These are phyloP conservation scores for Acholoe squamosa DNA, from an alignment of 2,888 invertebrate species.

Conservation along the genomic window DNA sequence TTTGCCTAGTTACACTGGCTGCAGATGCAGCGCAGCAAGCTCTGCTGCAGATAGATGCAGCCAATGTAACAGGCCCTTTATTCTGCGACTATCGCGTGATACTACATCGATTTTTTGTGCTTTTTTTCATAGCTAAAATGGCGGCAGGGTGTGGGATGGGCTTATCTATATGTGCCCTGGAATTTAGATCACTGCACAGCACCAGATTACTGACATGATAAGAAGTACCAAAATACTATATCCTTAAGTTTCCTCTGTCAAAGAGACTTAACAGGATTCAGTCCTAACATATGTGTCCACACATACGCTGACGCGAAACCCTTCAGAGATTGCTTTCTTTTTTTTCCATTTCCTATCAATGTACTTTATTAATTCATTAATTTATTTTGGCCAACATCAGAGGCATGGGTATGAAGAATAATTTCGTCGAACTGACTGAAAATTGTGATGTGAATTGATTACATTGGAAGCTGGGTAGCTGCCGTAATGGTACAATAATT, in stretches of 20 bases:
- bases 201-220: slow-evolving; percentile 54
- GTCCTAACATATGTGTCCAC: slow-evolving; percentile 50
- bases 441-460: slow-evolving; percentile 6
- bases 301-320: slow-evolving; percentile 5
- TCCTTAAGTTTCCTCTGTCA: slow-evolving; percentile 26
- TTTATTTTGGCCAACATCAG: neutral
- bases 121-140: neutral
- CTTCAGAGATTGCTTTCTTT: neutral
- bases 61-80: too few relatives aligned
- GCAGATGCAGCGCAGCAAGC: too few relatives aligned
- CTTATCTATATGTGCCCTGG: slow-evolving; percentile 7
- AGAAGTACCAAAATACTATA: slow-evolving; percentile 54
- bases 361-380: neutral
- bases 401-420: neutral
- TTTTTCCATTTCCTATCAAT: neutral
- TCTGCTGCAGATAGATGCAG: too few relatives aligned
- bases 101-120: neutral
- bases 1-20: too few relatives aligned
- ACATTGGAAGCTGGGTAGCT: slow-evolving; percentile 49
- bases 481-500: slow-evolving; percentile 50
- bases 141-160: slow-evolving; percentile 2
- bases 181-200: slow-evolving; percentile 56
- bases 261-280: slow-evolving; percentile 24
- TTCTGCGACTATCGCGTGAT: neutral
- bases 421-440: slow-evolving; percentile 22